Percentiles rank a stretch among this genome's conserved stretches.
Conservation (phyloP, 2,888 invertebrate species). For the Hipparchia semele region DNA sequence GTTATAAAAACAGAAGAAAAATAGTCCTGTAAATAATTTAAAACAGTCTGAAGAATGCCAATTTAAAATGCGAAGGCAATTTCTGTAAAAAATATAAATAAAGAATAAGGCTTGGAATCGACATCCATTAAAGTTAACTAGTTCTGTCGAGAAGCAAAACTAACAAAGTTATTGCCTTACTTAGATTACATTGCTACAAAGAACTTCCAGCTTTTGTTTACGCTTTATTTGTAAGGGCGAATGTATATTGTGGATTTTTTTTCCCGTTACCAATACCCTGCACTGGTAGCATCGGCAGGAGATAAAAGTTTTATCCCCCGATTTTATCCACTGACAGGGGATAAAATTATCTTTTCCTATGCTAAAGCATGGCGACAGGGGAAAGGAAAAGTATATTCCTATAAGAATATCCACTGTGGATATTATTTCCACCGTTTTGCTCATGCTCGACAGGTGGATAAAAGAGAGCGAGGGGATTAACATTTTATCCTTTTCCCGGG, state of each 20-base stretch:
- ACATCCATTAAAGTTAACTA: constrained; percentile 14
- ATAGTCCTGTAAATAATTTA: background rate
- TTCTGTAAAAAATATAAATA: constrained; percentile 11
- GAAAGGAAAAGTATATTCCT: too few species aligned
- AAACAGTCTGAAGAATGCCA: background rate
- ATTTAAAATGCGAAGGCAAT: constrained; percentile 9
- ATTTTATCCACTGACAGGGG: too few species aligned
- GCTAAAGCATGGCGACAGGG: too few species aligned
- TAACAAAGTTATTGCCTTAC: constrained; percentile 17
- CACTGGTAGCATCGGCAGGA: too few species aligned
- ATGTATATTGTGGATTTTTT: background rate
- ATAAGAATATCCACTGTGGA: too few species aligned
- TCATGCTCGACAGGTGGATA: too few species aligned
- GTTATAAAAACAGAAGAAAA: background rate
- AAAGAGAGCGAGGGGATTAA: too few species aligned
- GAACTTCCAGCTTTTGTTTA: constrained; percentile 34
- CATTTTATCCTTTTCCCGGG: too few species aligned
- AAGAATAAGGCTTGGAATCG: background rate
- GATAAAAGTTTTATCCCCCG: too few species aligned
- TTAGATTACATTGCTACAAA: constrained; percentile 23
- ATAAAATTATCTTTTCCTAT: too few species aligned
- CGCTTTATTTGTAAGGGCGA: background rate
- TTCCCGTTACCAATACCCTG: too few species aligned
- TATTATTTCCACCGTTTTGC: too few species aligned
- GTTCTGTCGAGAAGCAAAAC: constrained; percentile 6